Conservation (phyloP, 2,113 vertebrate species). For the Osmerus eperlanus region DNA sequence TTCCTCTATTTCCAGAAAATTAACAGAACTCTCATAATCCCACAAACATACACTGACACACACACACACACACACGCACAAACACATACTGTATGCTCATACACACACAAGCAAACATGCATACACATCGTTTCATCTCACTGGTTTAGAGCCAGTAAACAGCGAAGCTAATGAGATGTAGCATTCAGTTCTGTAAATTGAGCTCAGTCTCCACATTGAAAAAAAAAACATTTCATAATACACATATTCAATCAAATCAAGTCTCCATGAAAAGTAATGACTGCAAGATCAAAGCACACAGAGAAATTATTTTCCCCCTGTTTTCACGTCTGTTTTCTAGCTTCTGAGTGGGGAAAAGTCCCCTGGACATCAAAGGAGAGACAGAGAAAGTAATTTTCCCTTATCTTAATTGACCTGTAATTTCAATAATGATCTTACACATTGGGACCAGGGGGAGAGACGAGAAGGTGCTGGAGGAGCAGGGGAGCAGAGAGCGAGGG, state of each 20-base stretch:
- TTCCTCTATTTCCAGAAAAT: too few relatives aligned
- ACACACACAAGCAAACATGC: slow-evolving; percentile 10
- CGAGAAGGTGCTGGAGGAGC: slow-evolving; percentile 52
- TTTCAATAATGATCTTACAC: slow-evolving; percentile 80
- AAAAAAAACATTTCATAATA: slow-evolving; percentile 36
- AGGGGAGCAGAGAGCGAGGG: slow-evolving; percentile 9
- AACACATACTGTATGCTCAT: slow-evolving; percentile 19
- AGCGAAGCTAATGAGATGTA: slow-evolving; percentile 52
- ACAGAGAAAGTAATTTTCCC: slow-evolving; percentile 76
- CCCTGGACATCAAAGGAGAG: slow-evolving; percentile 73
- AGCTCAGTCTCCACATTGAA: slow-evolving; percentile 32
- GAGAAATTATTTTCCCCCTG: slow-evolving; percentile 32
- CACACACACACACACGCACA: slow-evolving; percentile 8
- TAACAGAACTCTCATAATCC: not conserved
- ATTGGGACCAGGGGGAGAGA: slow-evolving; percentile 66
- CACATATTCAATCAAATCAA: slow-evolving; percentile 49
- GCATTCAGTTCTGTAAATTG: slow-evolving; percentile 46
- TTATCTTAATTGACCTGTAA: slow-evolving; percentile 80
- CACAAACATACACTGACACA: slow-evolving; percentile 14
- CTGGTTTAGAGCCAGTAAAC: slow-evolving; percentile 1
- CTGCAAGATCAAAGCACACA: slow-evolving; percentile 61
- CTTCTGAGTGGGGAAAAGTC: slow-evolving; percentile 61
- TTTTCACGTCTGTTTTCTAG: slow-evolving; percentile 57
- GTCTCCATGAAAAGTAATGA: slow-evolving; percentile 32
- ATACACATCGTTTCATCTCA: slow-evolving; percentile 2